phyloP scores from a whole-genome alignment of 1,140 invertebrate species.

The Drosophila obscura region DNA sequence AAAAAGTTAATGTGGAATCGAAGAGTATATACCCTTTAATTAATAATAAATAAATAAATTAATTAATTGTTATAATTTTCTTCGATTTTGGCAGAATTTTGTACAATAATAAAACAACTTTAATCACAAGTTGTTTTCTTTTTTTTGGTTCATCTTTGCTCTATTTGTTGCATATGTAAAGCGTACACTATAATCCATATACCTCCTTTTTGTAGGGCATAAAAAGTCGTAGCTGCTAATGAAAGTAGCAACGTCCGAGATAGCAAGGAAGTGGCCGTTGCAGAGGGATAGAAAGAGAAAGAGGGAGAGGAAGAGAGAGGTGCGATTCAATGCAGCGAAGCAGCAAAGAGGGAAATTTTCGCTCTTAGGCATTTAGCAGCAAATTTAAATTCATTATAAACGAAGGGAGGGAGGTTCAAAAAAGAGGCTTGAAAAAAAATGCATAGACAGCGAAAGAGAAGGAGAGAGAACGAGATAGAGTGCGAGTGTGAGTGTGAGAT shows the following conservation, averaged over 20 bases:
- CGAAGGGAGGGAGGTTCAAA: neutral
- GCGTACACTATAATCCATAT: too few relatives aligned
- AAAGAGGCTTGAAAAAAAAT: neutral
- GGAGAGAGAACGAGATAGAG: neutral
- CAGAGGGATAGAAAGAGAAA: neutral
- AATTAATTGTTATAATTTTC: too few relatives aligned
- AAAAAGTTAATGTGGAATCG: neutral
- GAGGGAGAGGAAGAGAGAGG: neutral
- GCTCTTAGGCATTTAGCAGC: conserved; percentile 42
- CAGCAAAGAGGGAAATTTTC: conserved; percentile 18
- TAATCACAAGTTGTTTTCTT: too few relatives aligned
- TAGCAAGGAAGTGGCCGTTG: neutral
- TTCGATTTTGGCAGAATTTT: neutral
- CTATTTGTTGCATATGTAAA: neutral
- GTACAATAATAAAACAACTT: too few relatives aligned
- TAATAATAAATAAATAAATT: too few relatives aligned
- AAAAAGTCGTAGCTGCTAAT: conserved; percentile 53
- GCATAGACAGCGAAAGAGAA: neutral
- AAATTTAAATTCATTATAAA: conserved; percentile 56
- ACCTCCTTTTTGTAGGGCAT: neutral
- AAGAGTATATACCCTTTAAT: neutral
- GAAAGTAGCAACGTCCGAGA: conserved; percentile 54
- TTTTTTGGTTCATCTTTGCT: too few relatives aligned
- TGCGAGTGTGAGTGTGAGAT: neutral
- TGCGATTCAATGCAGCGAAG: neutral